A percentile compares a stretch with the other conserved stretches of the same genome.
Conservation (phyloP, 2,888 invertebrate genomes). For the Drosophila melanocephala region DNA sequence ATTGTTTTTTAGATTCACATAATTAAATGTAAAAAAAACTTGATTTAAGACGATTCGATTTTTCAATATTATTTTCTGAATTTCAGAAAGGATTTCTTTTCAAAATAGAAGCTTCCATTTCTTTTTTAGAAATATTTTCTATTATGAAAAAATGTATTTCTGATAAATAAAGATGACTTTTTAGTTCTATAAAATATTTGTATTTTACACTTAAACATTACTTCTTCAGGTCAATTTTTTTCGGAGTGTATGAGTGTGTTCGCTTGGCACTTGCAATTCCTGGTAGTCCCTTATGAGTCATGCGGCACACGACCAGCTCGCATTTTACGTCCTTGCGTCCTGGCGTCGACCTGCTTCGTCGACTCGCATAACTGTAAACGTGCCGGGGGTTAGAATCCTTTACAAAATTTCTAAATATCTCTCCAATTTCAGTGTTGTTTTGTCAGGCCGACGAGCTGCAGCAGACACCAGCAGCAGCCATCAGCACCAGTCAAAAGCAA, state of each 20-base stretch:
- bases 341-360: conserved; percentile 43
- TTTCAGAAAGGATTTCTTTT: neutral
- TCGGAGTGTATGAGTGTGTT: conserved; percentile 1
- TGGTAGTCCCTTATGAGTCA: conserved; percentile 60
- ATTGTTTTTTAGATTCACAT: neutral
- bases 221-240: neutral
- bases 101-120: neutral
- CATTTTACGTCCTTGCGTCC: conserved; percentile 39
- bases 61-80: neutral
- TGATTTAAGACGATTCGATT: neutral
- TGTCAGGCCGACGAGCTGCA: conserved; percentile 71
- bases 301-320: conserved; percentile 39
- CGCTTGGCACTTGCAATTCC: conserved; percentile 57
- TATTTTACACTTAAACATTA: neutral
- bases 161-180: neutral
- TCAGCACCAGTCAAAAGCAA: conserved; percentile 29
- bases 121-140: neutral
- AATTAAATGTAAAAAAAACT: neutral
- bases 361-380: neutral
- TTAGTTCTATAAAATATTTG: neutral
- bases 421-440: conserved; percentile 68
- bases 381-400: conserved; percentile 30
- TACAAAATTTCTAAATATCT: conserved; percentile 11
- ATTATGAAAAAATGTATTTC: neutral
- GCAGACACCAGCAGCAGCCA: conserved; percentile 40